phyloP scores from a whole-genome alignment of 2,888 invertebrate species.

The Spisula solida region DNA sequence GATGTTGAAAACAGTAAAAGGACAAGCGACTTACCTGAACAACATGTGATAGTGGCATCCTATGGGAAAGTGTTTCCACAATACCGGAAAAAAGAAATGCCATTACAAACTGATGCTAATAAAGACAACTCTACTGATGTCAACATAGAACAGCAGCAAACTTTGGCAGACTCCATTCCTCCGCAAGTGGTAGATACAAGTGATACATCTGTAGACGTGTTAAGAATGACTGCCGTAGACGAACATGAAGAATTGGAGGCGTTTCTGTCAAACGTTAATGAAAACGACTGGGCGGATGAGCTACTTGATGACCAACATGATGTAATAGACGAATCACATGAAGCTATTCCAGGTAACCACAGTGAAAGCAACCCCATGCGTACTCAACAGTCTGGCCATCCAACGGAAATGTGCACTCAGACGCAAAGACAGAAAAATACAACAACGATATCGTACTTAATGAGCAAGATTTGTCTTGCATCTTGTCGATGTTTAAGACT shows the following conservation, averaged over 20 bases:
- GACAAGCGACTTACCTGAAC: neutral
- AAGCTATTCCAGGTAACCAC: neutral
- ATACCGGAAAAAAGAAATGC: neutral
- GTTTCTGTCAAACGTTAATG: slow-evolving; percentile 14
- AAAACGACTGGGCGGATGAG: slow-evolving; percentile 21
- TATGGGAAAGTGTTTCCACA: neutral
- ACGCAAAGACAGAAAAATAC: neutral
- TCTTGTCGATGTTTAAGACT: slow-evolving; percentile 48
- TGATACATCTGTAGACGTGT: neutral
- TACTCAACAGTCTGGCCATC: neutral
- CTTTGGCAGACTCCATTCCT: slow-evolving; percentile 26
- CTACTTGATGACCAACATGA: neutral
- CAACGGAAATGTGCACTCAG: neutral
- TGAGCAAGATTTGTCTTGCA: slow-evolving; percentile 45
- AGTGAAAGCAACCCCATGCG: neutral
- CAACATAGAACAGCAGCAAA: neutral
- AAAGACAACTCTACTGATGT: neutral
- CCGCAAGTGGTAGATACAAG: neutral
- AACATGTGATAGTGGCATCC: slow-evolving; percentile 13
- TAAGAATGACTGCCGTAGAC: slow-evolving; percentile 10
- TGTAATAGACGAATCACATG: neutral
- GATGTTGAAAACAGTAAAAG: no score
- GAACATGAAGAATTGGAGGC: slow-evolving; percentile 30
- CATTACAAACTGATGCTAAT: neutral
- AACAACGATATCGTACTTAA: neutral